Evolutionary conservation across 2,888 invertebrate species (phyloP), one percentile per base, ranked within the genome.

Genomic region (Ophion ellenae): DNA sequence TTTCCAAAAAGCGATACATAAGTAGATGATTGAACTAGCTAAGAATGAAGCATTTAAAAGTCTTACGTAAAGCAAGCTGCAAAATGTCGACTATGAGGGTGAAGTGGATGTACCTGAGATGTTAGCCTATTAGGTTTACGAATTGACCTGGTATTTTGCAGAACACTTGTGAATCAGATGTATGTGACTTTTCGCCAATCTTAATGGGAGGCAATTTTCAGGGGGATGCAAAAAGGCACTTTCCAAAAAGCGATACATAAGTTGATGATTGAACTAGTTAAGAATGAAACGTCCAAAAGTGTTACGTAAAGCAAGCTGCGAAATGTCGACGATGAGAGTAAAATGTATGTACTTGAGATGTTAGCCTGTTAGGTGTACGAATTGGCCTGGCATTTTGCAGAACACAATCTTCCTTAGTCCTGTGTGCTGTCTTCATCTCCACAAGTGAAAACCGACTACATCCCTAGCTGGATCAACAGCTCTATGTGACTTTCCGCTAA

Each of bases 141-240:
- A 84, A 88, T 63, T 91, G 88, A 90, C 86, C 90, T 92, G 92
- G 91, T 92, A 93, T 93, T 92, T 92, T 89, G 91, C 86, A 40
- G 9, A 40, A 7, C 40, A 40, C 40, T 40, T 40, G 40, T 40
- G 40, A 40, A 40, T 40, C 40, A n/a, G n/a, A n/a, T 40, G 9
- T 40, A 7, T 40, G 40, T 6, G 9, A 40, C 9, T 40, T 40
- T 40, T 40, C 40, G 9, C 7, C 0, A 6, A 40, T 40, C 7
- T 5, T 40, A 40, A 40, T 40, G 40, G 40, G 40, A 40, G 40
- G 40, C 9, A 40, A 40, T 40, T 40, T 40, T 40, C 40, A 40
- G 24, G 40, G 40, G 9, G 40, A 40, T 4, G 32, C 0, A 32
- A 32, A 32, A 32, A 24, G 9, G 40, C 40, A 9, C 7, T 40